A percentile compares a stretch with the other conserved stretches of the same genome.
Evolutionary conservation across 2,797 vertebrate species (phyloP).

Genomic region (Brachymystax lenok): DNA sequence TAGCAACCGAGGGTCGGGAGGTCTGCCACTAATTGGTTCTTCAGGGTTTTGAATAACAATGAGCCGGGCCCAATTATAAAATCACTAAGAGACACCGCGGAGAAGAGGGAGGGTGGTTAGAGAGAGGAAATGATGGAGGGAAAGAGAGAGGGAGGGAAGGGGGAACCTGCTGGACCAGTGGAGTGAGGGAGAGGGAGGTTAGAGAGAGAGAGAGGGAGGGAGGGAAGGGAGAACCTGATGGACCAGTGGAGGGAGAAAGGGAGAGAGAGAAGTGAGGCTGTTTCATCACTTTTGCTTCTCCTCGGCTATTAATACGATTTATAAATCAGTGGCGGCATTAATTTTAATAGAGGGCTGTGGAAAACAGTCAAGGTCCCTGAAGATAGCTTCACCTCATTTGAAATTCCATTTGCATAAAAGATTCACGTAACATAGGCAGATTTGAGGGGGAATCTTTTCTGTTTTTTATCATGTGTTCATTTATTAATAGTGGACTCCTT

Average conservation of each 20-base stretch:
- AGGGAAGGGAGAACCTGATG: slow-evolving; percentile 49
- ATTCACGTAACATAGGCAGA: slow-evolving; percentile 76
- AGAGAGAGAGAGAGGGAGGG: slow-evolving; percentile 36
- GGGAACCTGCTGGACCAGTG: slow-evolving; percentile 52
- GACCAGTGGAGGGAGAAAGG: slow-evolving; percentile 53
- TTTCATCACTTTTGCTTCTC: slow-evolving; percentile 63
- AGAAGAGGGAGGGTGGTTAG: slow-evolving; percentile 20
- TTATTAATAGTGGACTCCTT: slow-evolving; percentile 80
- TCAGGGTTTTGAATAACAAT: slow-evolving; percentile 80
- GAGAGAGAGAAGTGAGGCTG: slow-evolving; percentile 48
- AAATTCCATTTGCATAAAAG: slow-evolving; percentile 91
- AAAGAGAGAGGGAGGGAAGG: slow-evolving; percentile 22
- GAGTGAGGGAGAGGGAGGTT: slow-evolving; percentile 46
- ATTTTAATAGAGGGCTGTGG: slow-evolving; percentile 84
- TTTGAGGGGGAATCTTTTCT: slow-evolving; percentile 73
- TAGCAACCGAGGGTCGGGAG: slow-evolving; percentile 77
- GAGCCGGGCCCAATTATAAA: slow-evolving; percentile 81
- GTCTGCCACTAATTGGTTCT: slow-evolving; percentile 84
- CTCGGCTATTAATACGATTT: slow-evolving; percentile 80
- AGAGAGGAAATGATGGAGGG: slow-evolving; percentile 26
- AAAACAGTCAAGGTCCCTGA: slow-evolving; percentile 77
- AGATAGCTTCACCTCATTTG: slow-evolving; percentile 81
- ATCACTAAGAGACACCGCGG: slow-evolving; percentile 64
- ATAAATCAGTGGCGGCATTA: slow-evolving; percentile 81
- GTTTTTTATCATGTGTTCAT: slow-evolving; percentile 75